Conservation (phyloP, 2,113 vertebrate species). For the Mionectes macconnelli region DNA sequence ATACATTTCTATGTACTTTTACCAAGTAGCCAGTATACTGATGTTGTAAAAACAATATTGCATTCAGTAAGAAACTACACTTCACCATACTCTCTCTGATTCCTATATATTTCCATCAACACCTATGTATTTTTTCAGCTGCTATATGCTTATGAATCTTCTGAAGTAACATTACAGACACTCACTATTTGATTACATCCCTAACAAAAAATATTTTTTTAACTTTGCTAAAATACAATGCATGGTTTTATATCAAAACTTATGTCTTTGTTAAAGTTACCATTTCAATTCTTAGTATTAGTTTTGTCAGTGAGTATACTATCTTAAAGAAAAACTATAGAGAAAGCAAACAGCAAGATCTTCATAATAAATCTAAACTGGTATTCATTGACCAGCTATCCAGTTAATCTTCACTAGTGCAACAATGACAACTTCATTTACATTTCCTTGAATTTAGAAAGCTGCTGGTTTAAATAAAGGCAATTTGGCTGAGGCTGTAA, state of each 20-base stretch:
- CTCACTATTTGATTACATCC: not conserved
- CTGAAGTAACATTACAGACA: not conserved
- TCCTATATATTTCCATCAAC: not conserved
- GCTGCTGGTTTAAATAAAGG: not conserved
- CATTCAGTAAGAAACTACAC: not conserved
- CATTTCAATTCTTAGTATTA: not conserved
- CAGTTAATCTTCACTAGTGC: not conserved
- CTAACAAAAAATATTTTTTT: not conserved
- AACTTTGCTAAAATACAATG: not conserved
- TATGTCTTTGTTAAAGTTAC: not conserved
- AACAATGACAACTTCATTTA: not conserved
- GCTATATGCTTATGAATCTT: not conserved
- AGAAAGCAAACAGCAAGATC: not conserved
- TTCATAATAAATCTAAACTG: not conserved
- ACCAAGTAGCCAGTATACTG: too few species aligned
- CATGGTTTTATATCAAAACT: not conserved
- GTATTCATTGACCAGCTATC: not conserved
- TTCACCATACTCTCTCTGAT: not conserved
- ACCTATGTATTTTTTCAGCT: not conserved
- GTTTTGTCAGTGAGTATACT: not conserved
- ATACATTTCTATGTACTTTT: not conserved
- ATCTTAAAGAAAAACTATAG: not conserved
- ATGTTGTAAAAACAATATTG: not conserved
- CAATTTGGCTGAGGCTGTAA: not conserved
- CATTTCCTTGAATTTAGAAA: not conserved